Base-by-base conservation (phyloP, 2,113 vertebrate genomes). In the Aviceda subcristata region DNA sequence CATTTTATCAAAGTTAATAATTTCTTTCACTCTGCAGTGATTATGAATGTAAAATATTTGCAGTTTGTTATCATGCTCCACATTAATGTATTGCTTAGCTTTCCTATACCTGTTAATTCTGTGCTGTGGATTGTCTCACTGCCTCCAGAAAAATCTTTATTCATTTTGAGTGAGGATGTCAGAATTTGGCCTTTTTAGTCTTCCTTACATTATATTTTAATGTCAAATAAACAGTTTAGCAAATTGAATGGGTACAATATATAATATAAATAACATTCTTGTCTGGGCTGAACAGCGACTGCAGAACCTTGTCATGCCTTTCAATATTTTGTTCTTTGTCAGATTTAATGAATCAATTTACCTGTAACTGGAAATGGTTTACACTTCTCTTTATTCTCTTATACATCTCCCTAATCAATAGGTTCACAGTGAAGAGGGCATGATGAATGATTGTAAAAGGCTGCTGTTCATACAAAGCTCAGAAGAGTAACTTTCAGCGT, bases 291-390 rank as follows among this genome's bases (percentile, higher is more conserved):
- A 88, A 73, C 0, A 2, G 38, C 74, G 27, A 29, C 59, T 80
- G 55, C 41, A 77, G 69, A 94, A 83, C n/a, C 46, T 55, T 77
- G 26, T 71, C 59, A 86, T 59, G 71, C 10, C 29, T 95, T 93
- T 86, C 55, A 90, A 79, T 88, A 86, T 71, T 95, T 93, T 77
- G 24, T 71, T 92, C 59, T 86, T 69, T 86, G 75, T 69, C 72
- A 88, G 50, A 83, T 88, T 83, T 92, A 86, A 85, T 74, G 50
- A 92, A 88, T 90, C 78, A 79, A 66, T 93, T 95, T 93, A 48
- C 66, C 34, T 78, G 51, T 75, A 95, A 82, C 62, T 79, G 85
- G 24, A 89, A 90, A 92, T 55, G 48, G 29, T 56, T 95, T 88
- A 71, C 38, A 57, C 19, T 87, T 75, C 67, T 94, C 66, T 82